A percentile compares a stretch with the other conserved stretches of the same genome.
phyloP scores from a whole-genome alignment of 2,113 vertebrate species.

The Rousettus leschenaultii region DNA sequence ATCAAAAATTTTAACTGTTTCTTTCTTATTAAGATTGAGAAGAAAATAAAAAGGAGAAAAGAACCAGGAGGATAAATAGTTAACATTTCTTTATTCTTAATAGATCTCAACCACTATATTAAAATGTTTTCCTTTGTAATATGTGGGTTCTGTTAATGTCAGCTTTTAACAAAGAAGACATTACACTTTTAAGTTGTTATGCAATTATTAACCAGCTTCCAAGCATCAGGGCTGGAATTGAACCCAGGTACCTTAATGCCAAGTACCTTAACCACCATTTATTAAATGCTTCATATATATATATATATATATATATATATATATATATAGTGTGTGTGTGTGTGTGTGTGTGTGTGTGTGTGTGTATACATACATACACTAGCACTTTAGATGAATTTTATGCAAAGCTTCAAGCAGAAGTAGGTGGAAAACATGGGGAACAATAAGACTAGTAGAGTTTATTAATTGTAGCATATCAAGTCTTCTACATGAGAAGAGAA shows the following conservation, averaged over 20 bases:
- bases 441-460: not conserved
- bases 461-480: not conserved
- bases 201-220: not conserved
- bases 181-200: not conserved
- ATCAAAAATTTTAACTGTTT: not conserved
- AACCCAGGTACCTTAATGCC: not conserved
- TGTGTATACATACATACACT: too few relatives aligned
- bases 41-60: not conserved
- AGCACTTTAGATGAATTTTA: not conserved
- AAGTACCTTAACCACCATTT: not conserved
- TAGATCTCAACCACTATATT: not conserved
- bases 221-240: not conserved
- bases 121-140: not conserved
- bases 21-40: not conserved
- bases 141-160: not conserved
- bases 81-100: not conserved
- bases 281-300: not conserved
- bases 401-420: not conserved
- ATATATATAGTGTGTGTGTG: too few relatives aligned
- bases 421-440: not conserved
- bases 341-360: too few relatives aligned
- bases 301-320: too few relatives aligned
- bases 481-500: not conserved
- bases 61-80: not conserved
- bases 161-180: not conserved